Base-by-base conservation (phyloP, 2,113 vertebrate genomes). In the Pachyramphus minor region DNA sequence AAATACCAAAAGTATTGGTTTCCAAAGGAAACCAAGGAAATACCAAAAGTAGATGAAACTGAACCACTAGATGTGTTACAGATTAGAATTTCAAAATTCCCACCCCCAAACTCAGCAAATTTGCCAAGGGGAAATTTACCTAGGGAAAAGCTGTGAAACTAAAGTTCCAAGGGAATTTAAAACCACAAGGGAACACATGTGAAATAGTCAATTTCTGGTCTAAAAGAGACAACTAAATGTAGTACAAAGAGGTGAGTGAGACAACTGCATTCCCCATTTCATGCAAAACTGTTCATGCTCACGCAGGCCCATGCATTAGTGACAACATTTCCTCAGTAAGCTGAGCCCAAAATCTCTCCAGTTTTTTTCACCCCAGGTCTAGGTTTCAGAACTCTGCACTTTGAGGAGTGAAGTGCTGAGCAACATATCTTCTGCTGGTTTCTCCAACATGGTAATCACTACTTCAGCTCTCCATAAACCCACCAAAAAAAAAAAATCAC, bases 281-380 rank as follows among this genome's bases (percentile, higher is more conserved):
- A 42, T 0, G 12, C 28, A 31, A 85, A 53, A 14, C 42, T 37
- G 37, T 6, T 30, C 33, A 16, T 11, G 27, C 35, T 72, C 47
- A 63, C 3, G 1, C 7, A 23, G 58, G 12, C 25, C 27, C 0
- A 0, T 13, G 50, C 24, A 5, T 0, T 30, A 44, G 28, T 45
- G 42, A 39, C 1, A 7, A 39, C 8, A 17, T 71, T 44, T 71
- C 69, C 44, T 77, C n/a, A 20, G 1, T 1, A 78, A 56, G 22
- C 7, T 23, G 74, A 85, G 62, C 18, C 63, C n/a, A 37, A 90
- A n/a, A 78, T 27, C 18, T 64, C 49, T 55, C 27, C 63, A 39
- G 50, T 1, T 1, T 27, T 83, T 35, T 52, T 33, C 25, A 35
- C 37, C 33, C 7, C 60, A 19, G 1, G 0, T 25, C 15, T 15